A percentile compares a stretch with the other conserved stretches of the same genome.
phyloP scores from a whole-genome alignment of 2,113 vertebrate species.

The Salvelinus alpinus region DNA sequence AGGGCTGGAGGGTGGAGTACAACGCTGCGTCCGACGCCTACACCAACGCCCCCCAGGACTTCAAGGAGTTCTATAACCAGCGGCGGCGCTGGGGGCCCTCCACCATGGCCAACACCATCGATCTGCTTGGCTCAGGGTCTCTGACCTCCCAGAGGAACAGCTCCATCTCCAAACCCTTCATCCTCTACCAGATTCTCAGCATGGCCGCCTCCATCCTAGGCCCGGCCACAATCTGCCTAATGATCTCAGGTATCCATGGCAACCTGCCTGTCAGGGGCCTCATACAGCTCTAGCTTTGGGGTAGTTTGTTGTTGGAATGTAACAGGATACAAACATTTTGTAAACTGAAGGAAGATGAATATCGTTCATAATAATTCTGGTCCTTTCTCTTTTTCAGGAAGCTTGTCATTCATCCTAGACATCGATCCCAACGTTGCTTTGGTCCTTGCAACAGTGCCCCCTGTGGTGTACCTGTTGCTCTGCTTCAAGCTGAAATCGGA shows the following conservation, averaged over 20 bases:
- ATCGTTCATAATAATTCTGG: background rate
- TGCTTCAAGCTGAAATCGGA: constrained; percentile 68
- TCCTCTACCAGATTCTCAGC: constrained; percentile 72
- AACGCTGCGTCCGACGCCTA: constrained; percentile 74
- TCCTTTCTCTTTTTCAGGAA: constrained; percentile 46
- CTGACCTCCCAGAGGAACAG: constrained; percentile 59
- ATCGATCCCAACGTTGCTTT: constrained; percentile 28
- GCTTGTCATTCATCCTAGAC: constrained; percentile 36
- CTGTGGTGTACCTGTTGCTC: constrained; percentile 56
- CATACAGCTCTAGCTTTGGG: no score
- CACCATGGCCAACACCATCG: constrained; percentile 69
- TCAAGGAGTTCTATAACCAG: constrained; percentile 76
- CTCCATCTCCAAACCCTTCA: constrained; percentile 70
- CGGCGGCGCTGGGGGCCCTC: constrained; percentile 73
- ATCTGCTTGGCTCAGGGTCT: constrained; percentile 58
- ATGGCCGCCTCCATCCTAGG: constrained; percentile 59
- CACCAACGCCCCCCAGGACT: constrained; percentile 76
- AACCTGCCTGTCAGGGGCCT: background rate
- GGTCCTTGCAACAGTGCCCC: constrained; percentile 57
- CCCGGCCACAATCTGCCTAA: constrained; percentile 69
- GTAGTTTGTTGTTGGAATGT: no score
- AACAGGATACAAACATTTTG: background rate
- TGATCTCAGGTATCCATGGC: constrained; percentile 57
- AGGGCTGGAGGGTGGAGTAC: constrained; percentile 78
- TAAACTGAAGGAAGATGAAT: background rate